Evolutionary conservation across 2,113 vertebrate species (phyloP).

Genomic region (Epinephelus cyanopodus): DNA sequence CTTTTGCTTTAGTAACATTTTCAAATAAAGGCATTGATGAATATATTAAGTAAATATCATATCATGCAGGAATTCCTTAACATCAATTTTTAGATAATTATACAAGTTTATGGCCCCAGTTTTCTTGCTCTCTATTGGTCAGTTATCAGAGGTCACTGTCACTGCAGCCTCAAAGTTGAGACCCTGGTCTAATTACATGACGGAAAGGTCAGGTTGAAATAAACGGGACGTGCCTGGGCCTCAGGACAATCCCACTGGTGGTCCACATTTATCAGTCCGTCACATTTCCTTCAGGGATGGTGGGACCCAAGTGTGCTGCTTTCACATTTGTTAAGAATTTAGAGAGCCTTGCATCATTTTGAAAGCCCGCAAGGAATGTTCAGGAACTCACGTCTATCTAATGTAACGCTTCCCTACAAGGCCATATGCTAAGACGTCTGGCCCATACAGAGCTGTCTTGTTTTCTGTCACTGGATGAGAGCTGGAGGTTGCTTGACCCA

Average conservation of each 20-base stretch:
- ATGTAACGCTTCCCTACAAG: slow-evolving; percentile 83
- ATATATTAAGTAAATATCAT: not conserved
- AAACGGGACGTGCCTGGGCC: not conserved
- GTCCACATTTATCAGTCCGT: slow-evolving; percentile 49
- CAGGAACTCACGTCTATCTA: slow-evolving; percentile 41
- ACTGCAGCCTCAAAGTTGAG: slow-evolving; percentile 12
- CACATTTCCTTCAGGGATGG: slow-evolving; percentile 35
- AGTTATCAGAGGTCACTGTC: slow-evolving; percentile 1
- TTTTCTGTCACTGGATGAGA: slow-evolving; percentile 71
- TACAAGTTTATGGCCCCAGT: not conserved
- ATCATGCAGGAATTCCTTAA: not conserved
- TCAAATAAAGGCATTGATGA: not conserved
- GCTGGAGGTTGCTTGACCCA: slow-evolving; percentile 73
- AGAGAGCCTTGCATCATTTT: slow-evolving; percentile 69
- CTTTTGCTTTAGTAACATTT: not conserved
- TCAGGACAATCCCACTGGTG: slow-evolving; percentile 14
- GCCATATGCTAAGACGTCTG: slow-evolving; percentile 60
- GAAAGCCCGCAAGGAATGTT: slow-evolving; percentile 73
- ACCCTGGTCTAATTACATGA: not conserved
- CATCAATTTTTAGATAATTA: not conserved
- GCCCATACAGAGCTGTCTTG: slow-evolving; percentile 47
- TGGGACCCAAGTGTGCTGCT: slow-evolving; percentile 37
- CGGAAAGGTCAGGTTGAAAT: slow-evolving; percentile 15
- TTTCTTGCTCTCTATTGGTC: not conserved
- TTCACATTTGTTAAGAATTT: slow-evolving; percentile 66